These are phyloP conservation scores for Euphysa ruthae DNA, from an alignment of 30 jellyfish, hydroid and myxozoan species.

Conservation along the genomic window DNA sequence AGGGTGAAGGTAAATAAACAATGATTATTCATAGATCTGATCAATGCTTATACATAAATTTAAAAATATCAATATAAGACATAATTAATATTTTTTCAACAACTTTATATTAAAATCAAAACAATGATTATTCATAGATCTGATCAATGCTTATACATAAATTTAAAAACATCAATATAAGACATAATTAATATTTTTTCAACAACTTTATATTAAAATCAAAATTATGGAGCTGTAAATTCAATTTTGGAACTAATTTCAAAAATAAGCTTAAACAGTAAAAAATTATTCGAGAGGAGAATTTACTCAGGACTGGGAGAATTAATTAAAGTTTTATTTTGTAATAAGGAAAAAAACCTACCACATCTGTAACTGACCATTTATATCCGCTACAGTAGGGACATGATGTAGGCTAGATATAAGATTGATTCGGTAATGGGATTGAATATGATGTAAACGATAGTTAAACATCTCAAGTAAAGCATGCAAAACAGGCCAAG, in stretches of 20 bases:
- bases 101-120: background rate
- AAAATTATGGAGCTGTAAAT: too few species aligned
- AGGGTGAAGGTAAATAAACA: too few species aligned
- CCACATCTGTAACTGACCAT: conserved; percentile 83
- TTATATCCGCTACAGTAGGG: conserved; percentile 62
- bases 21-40: background rate
- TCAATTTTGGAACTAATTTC: too few species aligned
- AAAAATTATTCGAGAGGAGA: too few species aligned
- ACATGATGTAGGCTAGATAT: conserved; percentile 78
- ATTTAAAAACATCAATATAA: too few species aligned
- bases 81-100: background rate
- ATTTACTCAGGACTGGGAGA: too few species aligned
- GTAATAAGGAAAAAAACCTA: too few species aligned
- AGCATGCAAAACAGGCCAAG: conserved; percentile 94
- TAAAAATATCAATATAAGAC: too few species aligned
- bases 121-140: background rate
- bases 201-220: background rate
- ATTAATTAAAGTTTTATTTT: too few species aligned
- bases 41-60: too few species aligned
- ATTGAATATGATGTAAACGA: conserved; percentile 93
- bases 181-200: background rate
- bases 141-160: too few species aligned
- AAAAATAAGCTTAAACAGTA: too few species aligned
- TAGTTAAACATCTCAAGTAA: conserved; percentile 90
- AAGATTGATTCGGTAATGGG: conserved; percentile 81